Evolutionary conservation across 2,797 vertebrate genomes (phyloP).

Genomic region (Microctenopoma stevenorrisi): DNA sequence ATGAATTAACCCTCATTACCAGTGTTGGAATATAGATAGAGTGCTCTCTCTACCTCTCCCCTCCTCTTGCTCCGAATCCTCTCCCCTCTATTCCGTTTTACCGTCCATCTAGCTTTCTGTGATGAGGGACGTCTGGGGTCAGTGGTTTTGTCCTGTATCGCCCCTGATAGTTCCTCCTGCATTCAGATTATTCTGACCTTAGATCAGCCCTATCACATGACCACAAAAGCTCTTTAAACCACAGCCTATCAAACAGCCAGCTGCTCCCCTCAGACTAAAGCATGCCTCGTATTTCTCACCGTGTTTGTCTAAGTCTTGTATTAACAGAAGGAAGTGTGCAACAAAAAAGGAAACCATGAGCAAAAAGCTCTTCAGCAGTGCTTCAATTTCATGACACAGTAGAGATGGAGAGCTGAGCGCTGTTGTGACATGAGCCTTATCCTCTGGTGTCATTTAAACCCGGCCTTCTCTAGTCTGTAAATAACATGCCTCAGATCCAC

Average conservation of each 20-base stretch:
- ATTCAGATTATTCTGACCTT: constrained; percentile 82
- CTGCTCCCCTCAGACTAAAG: constrained; percentile 66
- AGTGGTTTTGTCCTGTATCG: constrained; percentile 88
- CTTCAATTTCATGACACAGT: constrained; percentile 71
- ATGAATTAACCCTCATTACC: constrained; percentile 99
- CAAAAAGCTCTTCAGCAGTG: constrained; percentile 49
- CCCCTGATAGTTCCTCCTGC: constrained; percentile 88
- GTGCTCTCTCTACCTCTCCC: constrained; percentile 73
- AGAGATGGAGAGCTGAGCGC: constrained; percentile 56
- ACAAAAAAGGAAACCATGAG: constrained; percentile 51
- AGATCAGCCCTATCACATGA: constrained; percentile 74
- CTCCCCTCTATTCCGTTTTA: constrained; percentile 47
- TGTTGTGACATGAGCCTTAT: constrained; percentile 72
- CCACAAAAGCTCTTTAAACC: constrained; percentile 72
- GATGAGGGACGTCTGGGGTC: constrained; percentile 78
- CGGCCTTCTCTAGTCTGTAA: constrained; percentile 54
- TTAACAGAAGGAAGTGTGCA: constrained; percentile 33
- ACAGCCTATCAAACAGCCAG: constrained; percentile 58
- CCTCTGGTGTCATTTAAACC: constrained; percentile 70
- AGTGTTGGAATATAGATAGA: constrained; percentile 93
- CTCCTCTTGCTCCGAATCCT: constrained; percentile 42
- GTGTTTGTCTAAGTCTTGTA: constrained; percentile 61
- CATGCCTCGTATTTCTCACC: constrained; percentile 60
- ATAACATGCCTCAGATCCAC: constrained; percentile 60
- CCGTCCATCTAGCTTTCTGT: constrained; percentile 64